Evolutionary conservation across 2,113 vertebrate species (phyloP), one percentile per base, ranked within the genome.

Genomic region (Barnardius zonarius): DNA sequence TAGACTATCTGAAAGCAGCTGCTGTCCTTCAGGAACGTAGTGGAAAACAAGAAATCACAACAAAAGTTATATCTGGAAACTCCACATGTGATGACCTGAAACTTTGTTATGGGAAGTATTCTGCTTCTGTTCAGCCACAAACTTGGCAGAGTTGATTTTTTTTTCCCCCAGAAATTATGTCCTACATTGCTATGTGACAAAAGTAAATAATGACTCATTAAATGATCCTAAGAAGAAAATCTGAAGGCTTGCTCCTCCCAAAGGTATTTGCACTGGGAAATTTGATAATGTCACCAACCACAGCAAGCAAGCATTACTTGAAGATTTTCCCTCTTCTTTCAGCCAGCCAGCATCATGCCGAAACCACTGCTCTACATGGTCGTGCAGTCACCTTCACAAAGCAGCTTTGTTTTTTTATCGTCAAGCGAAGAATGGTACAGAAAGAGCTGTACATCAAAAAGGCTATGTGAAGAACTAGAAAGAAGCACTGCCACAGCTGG

Each of bases 151-250:
- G 62, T 59, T 52, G 7, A 4, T 57, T 43, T 48, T 20, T 33
- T 87, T 84, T 95, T 76, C 73, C 7, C 87, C 70, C 90, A 94
- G 95, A 96, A 97, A 91, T 82, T 55, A 54, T 70, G 91, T 87
- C 63, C 49, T 13, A 25, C 79, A 92, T 93, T 93, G 88, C 91
- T 95, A 90, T 70, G 90, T 92, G 85, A 96, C 85, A 78, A 54
- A 95, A 88, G 93, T 94, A 97, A 96, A 95, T 97, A 96, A 95
- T 97, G 96, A 97, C 85, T 97, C 96, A 96, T 96, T 97, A 91
- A 95, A 91, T 90, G 86, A 94, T 90, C 80, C 48, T 57, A 93
- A 51, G 88, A 95, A 95, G 90, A 94, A 96, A 96, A 97, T 90
- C 46, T 25, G 81, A 97, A 95, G 94, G 88, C 93, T 96, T 92